A percentile compares a stretch with the other conserved stretches of the same genome.
phyloP scores from a whole-genome alignment of 2,888 invertebrate genomes.

The Liopterus haemorrhoidalis region DNA sequence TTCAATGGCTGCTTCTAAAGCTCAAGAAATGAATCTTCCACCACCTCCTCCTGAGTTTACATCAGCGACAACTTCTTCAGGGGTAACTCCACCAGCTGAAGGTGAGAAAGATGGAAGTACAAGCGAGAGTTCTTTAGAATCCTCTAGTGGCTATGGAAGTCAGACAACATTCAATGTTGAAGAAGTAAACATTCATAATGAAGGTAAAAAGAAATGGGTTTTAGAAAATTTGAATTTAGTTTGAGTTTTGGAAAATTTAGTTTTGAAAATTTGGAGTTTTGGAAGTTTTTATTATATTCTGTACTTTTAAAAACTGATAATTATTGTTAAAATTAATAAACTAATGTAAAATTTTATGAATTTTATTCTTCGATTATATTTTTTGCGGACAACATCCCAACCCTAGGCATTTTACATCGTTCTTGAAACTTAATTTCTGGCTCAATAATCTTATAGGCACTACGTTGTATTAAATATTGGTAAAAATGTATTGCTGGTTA shows the following conservation, averaged over 20 bases:
- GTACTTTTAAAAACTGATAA: neutral
- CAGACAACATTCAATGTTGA: slow-evolving; percentile 65
- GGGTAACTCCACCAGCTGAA: slow-evolving; percentile 34
- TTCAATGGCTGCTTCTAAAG: slow-evolving; percentile 71
- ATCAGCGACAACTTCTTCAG: slow-evolving; percentile 31
- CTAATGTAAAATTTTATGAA: slow-evolving; percentile 12
- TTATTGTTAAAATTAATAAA: slow-evolving; percentile 4
- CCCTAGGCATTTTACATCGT: too few species aligned
- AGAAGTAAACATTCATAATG: slow-evolving; percentile 41
- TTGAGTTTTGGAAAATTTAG: slow-evolving; percentile 4
- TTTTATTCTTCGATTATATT: neutral
- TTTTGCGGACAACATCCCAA: neutral
- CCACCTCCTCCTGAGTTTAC: slow-evolving; percentile 50
- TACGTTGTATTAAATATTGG: too few species aligned
- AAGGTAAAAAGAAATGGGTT: slow-evolving; percentile 41
- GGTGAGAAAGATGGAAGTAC: slow-evolving; percentile 54
- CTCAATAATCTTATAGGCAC: too few species aligned
- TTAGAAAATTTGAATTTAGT: slow-evolving; percentile 6
- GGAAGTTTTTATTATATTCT: slow-evolving; percentile 18
- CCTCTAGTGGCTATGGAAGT: slow-evolving; percentile 71
- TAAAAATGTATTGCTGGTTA: too few species aligned
- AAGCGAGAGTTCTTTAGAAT: slow-evolving; percentile 69
- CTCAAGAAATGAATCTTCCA: slow-evolving; percentile 56
- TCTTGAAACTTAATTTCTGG: too few species aligned
- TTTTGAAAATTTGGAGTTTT: slow-evolving; percentile 4